phyloP scores from a whole-genome alignment of 2,797 vertebrate species.

The Acanthornis magna region DNA sequence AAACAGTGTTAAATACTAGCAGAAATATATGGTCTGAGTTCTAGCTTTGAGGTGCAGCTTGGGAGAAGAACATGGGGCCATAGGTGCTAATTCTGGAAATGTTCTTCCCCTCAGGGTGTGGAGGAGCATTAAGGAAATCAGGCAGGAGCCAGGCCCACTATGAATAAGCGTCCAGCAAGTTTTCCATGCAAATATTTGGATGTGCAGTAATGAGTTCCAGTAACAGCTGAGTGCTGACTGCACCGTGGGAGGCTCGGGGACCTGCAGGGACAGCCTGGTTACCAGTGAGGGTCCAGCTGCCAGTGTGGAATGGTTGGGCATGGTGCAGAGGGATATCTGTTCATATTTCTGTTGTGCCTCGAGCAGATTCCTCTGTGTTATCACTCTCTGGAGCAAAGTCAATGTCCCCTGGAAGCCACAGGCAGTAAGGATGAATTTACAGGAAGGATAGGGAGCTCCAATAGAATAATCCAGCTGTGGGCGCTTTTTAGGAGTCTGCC shows the following conservation, averaged over 20 bases:
- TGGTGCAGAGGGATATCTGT: neutral
- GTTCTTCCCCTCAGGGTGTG: neutral
- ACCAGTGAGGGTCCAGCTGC: neutral
- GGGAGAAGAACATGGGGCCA: neutral
- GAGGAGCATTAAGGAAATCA: neutral
- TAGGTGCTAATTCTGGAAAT: neutral
- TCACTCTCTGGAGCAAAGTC: neutral
- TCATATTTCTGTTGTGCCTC: neutral
- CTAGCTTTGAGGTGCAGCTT: neutral
- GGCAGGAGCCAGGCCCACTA: neutral
- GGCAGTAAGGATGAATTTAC: neutral
- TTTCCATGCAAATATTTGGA: conserved; percentile 36
- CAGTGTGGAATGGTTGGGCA: neutral
- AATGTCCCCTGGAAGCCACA: neutral
- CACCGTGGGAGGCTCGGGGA: neutral
- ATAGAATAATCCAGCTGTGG: neutral
- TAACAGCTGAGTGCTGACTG: conserved; percentile 16
- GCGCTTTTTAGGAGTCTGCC: neutral
- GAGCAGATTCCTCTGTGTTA: neutral
- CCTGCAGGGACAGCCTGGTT: neutral
- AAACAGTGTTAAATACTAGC: neutral
- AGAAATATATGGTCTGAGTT: neutral
- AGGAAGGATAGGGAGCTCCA: neutral
- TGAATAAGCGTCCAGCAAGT: conserved; percentile 26
- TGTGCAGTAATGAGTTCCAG: neutral